Percentiles rank a stretch among this genome's conserved stretches.
phyloP scores from a whole-genome alignment of 2,888 invertebrate genomes.

The Spodoptera littoralis region DNA sequence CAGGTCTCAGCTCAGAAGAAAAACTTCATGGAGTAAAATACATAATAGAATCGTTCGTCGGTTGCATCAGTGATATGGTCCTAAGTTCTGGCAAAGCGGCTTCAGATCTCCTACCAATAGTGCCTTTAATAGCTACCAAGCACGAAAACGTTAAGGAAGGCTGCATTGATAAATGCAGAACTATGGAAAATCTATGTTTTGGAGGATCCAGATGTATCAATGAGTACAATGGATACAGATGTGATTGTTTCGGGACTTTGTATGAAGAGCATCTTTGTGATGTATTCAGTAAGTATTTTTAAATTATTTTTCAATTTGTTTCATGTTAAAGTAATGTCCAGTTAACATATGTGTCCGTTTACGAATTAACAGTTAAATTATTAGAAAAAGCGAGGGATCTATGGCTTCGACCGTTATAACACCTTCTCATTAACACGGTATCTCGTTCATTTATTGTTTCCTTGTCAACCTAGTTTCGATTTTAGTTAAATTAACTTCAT shows the following conservation, averaged over 20 bases:
- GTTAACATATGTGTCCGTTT: too few species aligned
- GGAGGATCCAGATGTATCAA: constrained; percentile 96
- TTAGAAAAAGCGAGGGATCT: too few species aligned
- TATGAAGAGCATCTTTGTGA: constrained; percentile 98
- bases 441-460: too few species aligned
- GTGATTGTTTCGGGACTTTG: constrained; percentile 97
- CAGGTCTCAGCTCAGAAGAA: constrained; percentile 96
- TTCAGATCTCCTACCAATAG: constrained; percentile 94
- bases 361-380: too few species aligned
- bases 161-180: constrained; percentile 95
- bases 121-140: constrained; percentile 95
- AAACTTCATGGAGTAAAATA: constrained; percentile 96
- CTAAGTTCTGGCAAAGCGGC: constrained; percentile 96
- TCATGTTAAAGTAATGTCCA: too few species aligned
- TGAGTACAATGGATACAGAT: constrained; percentile 96
- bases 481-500: too few species aligned
- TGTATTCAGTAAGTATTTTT: constrained; percentile 93
- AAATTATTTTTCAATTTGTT: too few species aligned
- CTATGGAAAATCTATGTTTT: constrained; percentile 95
- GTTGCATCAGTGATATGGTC: constrained; percentile 96
- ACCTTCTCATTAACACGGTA: too few species aligned
- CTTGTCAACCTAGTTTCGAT: too few species aligned
- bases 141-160: constrained; percentile 97
- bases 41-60: constrained; percentile 97
- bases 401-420: too few species aligned